phyloP scores from a whole-genome alignment of 2,113 vertebrate species.

The Channa argus region DNA sequence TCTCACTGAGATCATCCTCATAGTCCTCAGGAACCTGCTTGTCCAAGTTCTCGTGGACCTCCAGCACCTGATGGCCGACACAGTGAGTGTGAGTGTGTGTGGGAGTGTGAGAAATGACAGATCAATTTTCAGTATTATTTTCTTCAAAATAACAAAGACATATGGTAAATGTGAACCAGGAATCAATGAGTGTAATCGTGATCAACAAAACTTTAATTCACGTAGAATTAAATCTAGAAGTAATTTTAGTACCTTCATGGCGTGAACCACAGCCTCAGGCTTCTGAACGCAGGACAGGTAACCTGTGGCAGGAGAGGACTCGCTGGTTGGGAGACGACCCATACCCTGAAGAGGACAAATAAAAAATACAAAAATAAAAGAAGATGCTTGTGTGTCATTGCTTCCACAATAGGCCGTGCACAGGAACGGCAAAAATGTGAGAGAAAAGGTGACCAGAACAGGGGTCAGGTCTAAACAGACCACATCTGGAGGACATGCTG shows the following conservation, averaged over 20 bases:
- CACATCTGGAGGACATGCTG: neutral
- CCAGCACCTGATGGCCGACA: slow-evolving; percentile 87
- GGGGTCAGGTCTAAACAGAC: neutral
- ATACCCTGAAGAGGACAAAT: slow-evolving; percentile 82
- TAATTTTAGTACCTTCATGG: slow-evolving; percentile 90
- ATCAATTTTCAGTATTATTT: no score
- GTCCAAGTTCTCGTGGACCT: slow-evolving; percentile 96
- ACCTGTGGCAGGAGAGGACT: slow-evolving; percentile 87
- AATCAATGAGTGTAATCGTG: no score
- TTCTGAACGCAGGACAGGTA: slow-evolving; percentile 91
- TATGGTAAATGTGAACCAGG: no score
- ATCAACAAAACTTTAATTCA: no score
- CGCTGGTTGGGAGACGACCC: slow-evolving; percentile 84
- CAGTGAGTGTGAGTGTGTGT: neutral
- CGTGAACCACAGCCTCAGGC: slow-evolving; percentile 94
- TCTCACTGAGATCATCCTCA: slow-evolving; percentile 94
- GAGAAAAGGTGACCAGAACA: neutral
- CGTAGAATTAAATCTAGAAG: no score
- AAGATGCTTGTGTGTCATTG: neutral
- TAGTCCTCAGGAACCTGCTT: slow-evolving; percentile 91
- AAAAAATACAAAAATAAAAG: neutral
- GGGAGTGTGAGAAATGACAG: no score
- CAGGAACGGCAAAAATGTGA: neutral
- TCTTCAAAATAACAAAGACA: no score
- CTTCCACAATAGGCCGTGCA: neutral